Evolutionary conservation across 2,888 invertebrate species (phyloP), one percentile per base, ranked within the genome.

Genomic region (Xylophagus ater): DNA sequence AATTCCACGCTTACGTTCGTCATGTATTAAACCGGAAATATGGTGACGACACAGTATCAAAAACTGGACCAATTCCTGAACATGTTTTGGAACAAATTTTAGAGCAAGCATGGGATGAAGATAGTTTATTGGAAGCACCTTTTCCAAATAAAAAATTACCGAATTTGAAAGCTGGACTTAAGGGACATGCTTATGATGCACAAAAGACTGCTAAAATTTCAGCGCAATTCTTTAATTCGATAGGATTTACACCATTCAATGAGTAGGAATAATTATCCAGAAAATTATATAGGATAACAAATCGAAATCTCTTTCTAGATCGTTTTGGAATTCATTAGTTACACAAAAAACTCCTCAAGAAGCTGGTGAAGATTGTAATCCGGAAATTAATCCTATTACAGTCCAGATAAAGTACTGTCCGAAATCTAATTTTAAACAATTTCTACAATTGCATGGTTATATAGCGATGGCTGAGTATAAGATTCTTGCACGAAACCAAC

Each of bases 1-100:
- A 88, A 54, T 63, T 90, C 12, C 89, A 90, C 56, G 85, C 84
- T 0, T 89, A 84, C 50, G 76, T 87, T 5, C 69, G 88, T 44
- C 70, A 74, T 48, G 73, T 76, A 37, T 66, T 87, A 12, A 66
- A 74, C 9, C 66, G 73, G 49, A 69, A 72, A 46, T 86, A 87
- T 54, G 84, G 84, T 3, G 73, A 74, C 15, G 65, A 71, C 2
- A 59, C 77, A 1, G 73, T 77, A 1, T 68, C 73, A 0, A 71
- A 72, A 17, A 72, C 66, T 40, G 83, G 81, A 41, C 78, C 80
- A 1, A 82, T 85, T 38, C 83, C 83, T 1, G 82, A 81, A 1
- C 83, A 83, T 65, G 66, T 85, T 8, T 59, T 83, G 51, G 82
- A 81, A 72, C 62, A 61, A 48, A 52, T 59, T 9, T 37, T 61